Conservation (phyloP, 2,113 vertebrate genomes). For the Oreochromis niloticus region DNA sequence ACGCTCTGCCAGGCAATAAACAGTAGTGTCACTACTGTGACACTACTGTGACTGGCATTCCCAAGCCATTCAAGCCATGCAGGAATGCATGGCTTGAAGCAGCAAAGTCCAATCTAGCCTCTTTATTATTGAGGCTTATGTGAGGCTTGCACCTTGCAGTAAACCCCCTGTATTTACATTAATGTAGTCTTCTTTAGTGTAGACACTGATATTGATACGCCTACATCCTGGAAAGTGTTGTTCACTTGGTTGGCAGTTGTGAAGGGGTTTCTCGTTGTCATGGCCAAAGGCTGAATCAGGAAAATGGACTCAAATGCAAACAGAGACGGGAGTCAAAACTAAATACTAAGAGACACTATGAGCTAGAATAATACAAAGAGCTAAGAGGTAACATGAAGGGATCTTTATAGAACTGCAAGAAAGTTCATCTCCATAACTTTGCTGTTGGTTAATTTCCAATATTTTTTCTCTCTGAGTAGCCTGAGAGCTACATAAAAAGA, state of each 20-base stretch:
- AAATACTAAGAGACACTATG: not conserved
- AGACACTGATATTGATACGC: not conserved
- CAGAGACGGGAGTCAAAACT: not conserved
- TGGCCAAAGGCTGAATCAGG: not conserved
- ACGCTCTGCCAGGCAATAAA: not conserved
- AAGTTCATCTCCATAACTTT: not conserved
- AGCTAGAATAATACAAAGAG: not conserved
- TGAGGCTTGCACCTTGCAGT: not conserved
- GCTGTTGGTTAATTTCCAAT: not conserved
- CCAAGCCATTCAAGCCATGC: too few species aligned
- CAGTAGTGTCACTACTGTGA: not conserved
- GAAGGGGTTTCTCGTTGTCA: not conserved
- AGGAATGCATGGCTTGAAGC: too few species aligned
- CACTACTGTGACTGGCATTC: not conserved
- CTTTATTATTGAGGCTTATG: not conserved
- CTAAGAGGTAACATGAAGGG: not conserved
- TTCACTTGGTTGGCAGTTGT: not conserved
- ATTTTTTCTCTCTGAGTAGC: not conserved
- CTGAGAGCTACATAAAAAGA: not conserved
- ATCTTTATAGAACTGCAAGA: not conserved
- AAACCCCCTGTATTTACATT: not conserved
- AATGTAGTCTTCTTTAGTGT: not conserved
- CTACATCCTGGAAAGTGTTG: not conserved
- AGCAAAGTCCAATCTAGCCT: not conserved
- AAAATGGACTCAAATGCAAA: not conserved